Conservation (phyloP, 2,113 vertebrate genomes). For the Cricetomys ansorgei region DNA sequence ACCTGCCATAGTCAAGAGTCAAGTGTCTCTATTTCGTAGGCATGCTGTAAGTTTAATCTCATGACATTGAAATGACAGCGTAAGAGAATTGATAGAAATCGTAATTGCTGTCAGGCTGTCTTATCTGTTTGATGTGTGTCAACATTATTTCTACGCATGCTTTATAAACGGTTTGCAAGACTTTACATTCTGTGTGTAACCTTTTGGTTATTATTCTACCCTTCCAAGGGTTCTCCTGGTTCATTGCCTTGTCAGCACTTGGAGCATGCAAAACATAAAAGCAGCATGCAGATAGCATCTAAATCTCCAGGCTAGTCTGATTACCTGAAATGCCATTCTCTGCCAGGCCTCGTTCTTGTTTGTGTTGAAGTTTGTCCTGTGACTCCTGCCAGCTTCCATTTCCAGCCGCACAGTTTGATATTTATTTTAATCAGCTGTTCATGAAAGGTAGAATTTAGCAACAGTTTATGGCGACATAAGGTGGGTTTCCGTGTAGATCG, state of each 20-base stretch:
- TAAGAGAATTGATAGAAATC: neutral
- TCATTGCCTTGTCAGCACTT: slow-evolving; percentile 25
- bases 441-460: slow-evolving; percentile 55
- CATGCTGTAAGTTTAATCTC: neutral
- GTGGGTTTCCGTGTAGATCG: slow-evolving; percentile 48
- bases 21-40: neutral
- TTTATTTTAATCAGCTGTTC: slow-evolving; percentile 67
- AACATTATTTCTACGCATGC: neutral
- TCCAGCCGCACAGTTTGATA: slow-evolving; percentile 21
- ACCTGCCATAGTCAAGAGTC: neutral
- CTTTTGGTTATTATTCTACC: neutral
- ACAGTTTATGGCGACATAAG: slow-evolving; percentile 8
- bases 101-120: neutral
- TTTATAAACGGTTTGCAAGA: slow-evolving; percentile 22
- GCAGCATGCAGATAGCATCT: neutral
- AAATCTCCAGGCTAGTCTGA: slow-evolving; percentile 5
- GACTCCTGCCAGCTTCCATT: neutral
- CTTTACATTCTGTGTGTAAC: neutral
- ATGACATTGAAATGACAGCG: neutral
- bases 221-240: neutral
- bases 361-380: slow-evolving; percentile 12
- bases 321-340: slow-evolving; percentile 50
- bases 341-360: neutral
- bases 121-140: neutral
- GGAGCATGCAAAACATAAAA: neutral